Evolutionary conservation across 2,888 invertebrate species (phyloP).

Genomic region (Torymus tubicola): DNA sequence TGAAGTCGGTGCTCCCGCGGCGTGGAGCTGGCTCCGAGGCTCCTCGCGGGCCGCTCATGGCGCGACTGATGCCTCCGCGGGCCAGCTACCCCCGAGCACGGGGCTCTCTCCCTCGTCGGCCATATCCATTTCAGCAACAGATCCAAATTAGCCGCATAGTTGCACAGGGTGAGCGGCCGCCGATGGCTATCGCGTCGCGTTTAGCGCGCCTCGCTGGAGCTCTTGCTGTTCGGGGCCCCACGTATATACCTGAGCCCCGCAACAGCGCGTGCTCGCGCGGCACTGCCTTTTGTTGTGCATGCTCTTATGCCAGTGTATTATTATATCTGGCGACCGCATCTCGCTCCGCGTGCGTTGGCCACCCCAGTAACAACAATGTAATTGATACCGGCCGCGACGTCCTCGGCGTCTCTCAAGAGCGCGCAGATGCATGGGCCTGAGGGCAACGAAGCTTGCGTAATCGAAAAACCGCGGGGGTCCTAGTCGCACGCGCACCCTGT

Average conservation of each 20-base stretch:
- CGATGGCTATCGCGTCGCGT: conserved; percentile 72
- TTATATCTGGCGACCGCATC: conserved; percentile 59
- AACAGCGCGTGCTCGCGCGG: conserved; percentile 24
- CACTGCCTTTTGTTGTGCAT: conserved; percentile 68
- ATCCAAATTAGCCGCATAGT: conserved; percentile 75
- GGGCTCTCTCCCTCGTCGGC: background rate
- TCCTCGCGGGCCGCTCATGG: conserved; percentile 66
- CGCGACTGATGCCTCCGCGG: conserved; percentile 62
- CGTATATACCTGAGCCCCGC: conserved; percentile 30
- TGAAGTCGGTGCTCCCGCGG: conserved; percentile 67
- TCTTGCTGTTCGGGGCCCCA: conserved; percentile 44
- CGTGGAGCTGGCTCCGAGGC: conserved; percentile 30
- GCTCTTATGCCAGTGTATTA: conserved; percentile 75
- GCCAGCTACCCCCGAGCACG: background rate
- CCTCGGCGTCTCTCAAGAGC: conserved; percentile 37
- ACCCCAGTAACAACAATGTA: conserved; percentile 75
- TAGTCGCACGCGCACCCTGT: background rate
- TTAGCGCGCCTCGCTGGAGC: conserved; percentile 58
- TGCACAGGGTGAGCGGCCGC: conserved; percentile 64
- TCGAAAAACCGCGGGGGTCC: conserved; percentile 73
- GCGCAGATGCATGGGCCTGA: conserved; percentile 67
- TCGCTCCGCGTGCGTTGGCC: conserved; percentile 61
- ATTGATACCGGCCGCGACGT: conserved; percentile 68
- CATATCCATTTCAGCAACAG: conserved; percentile 64
- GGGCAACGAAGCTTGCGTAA: conserved; percentile 68